Conservation (phyloP, 1,140 invertebrate species). For the Pachypeltis micranthus region DNA sequence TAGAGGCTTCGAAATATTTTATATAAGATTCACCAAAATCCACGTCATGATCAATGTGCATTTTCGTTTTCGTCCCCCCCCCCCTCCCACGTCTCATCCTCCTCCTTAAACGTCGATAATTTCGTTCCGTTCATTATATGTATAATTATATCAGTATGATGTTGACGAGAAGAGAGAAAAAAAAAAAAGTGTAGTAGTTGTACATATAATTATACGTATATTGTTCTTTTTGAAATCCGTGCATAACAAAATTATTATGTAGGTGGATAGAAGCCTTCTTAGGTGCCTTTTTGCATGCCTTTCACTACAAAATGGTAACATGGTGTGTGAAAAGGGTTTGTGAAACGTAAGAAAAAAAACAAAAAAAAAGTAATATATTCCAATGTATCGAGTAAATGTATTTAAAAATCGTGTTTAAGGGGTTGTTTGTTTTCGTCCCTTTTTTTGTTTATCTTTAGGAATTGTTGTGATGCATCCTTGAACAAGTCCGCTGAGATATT, state of each 20-base stretch:
- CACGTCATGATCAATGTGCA: background rate
- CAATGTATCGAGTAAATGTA: conserved; percentile 25
- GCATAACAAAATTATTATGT: conserved; percentile 8
- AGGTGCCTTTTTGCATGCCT: conserved; percentile 26
- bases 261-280: conserved; percentile 19
- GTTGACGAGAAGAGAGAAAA: no score
- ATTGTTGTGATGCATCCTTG: no score
- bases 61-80: no score
- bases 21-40: background rate
- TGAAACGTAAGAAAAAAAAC: conserved; percentile 14
- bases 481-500: no score
- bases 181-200: background rate
- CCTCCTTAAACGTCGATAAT: no score
- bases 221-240: conserved; percentile 9
- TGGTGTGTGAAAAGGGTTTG: conserved; percentile 26
- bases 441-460: background rate
- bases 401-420: background rate
- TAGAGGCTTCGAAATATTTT: background rate
- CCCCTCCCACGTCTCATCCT: no score
- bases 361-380: conserved; percentile 22
- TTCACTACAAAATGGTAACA: conserved; percentile 19
- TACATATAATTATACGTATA: background rate
- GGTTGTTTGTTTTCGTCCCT: background rate
- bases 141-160: background rate
- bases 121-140: background rate